A percentile compares a stretch with the other conserved stretches of the same genome.
phyloP scores from a whole-genome alignment of 2,113 vertebrate genomes.

The Corvus hawaiiensis region DNA sequence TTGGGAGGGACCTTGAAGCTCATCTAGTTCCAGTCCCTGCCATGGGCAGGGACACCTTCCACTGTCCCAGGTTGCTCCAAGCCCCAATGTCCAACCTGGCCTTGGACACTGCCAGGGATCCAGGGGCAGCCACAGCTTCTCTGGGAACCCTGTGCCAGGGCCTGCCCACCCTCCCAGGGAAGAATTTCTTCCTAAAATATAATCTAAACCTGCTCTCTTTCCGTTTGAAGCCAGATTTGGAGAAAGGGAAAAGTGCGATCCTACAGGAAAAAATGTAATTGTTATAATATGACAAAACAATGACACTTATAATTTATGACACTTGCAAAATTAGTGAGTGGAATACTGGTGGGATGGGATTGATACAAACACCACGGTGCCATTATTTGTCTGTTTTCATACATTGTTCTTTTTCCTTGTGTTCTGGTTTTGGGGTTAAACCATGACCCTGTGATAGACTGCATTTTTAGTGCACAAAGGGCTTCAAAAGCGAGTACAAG shows the following conservation, averaged over 20 bases:
- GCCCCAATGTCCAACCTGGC: neutral
- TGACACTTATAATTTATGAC: neutral
- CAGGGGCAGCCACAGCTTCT: neutral
- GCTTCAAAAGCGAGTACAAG: neutral
- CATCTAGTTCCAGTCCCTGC: neutral
- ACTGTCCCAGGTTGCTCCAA: neutral
- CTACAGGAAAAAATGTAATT: neutral
- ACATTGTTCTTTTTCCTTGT: neutral
- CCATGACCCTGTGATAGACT: neutral
- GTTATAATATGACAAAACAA: neutral
- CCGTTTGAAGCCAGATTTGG: neutral
- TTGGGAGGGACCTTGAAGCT: neutral
- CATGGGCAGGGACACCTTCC: neutral
- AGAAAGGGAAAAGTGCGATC: neutral
- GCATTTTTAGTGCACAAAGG: neutral
- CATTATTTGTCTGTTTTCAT: neutral
- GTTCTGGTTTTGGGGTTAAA: neutral
- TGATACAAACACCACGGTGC: neutral
- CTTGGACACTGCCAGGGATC: neutral
- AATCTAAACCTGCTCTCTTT: neutral
- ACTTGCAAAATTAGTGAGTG: neutral
- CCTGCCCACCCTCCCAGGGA: rapidly evolving
- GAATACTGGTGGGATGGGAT: neutral
- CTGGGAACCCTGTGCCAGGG: neutral
- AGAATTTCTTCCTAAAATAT: neutral